Evolutionary conservation across 1,140 invertebrate genomes (phyloP), one percentile per base, ranked within the genome.

Genomic region (Pemphigus obesinymphae): DNA sequence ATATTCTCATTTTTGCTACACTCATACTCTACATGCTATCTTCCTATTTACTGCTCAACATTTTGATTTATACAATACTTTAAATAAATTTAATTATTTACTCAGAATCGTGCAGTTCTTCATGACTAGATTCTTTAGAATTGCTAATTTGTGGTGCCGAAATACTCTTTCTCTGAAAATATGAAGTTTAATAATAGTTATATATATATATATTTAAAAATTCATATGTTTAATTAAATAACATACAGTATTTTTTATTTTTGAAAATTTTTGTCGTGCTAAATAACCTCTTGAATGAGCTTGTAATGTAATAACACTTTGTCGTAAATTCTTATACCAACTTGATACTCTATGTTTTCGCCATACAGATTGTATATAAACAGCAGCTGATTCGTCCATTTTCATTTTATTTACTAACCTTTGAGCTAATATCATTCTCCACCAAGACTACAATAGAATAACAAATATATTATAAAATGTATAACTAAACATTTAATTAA

Each of bases 351-450:
- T 89, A 84, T 91, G 91, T 13, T 90, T 90, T 82, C 92, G 87
- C 92, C 94, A 96, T 63, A 89, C 88, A 63, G 92, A 90, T 85
- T 97, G 95, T 82, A 97, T 92, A 66, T 90, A 91, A 15, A 91
- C 87, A 1, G 92, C 93, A 3, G 95, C 94, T 85, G 82, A 84
- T 58, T 85, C 85, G 70, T 85, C 85, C 10, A 85, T 83, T 53
- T 88, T 87, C 29, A 88, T 75, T 26, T 86, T 84, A 83, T 87
- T 85, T 8, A 87, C 87, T 2, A 87, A 68, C 76, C 84, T 89
- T 82, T 90, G 90, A 1, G 89, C 89, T 29, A 90, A 85, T 82
- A 89, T 89, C 89, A 91, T 91, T 82, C 92, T 87, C 88, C 92
- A 93, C 84, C 91, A 92, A 1, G 91, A 90, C 87, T 89, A 83